These are phyloP conservation scores for Sebastes kiyomatsui DNA, from an alignment of 2,797 vertebrate genomes.

Conservation along the genomic window DNA sequence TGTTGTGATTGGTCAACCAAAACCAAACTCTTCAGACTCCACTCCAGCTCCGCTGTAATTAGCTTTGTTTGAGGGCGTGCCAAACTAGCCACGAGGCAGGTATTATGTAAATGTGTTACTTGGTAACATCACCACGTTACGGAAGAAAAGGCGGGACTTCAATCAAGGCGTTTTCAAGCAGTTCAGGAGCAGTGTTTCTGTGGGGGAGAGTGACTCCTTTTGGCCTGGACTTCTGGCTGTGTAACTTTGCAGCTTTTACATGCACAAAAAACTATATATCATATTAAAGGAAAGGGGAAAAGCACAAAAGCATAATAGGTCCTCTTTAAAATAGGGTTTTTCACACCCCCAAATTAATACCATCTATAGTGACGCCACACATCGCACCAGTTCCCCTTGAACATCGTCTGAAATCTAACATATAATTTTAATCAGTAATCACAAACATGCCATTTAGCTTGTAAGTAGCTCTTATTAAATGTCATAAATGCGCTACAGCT, in stretches of 20 bases:
- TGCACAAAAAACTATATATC: too few species aligned
- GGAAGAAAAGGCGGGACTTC: too few species aligned
- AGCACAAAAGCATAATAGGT: too few species aligned
- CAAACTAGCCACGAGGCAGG: background rate
- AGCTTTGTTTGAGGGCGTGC: background rate
- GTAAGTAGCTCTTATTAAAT: conserved; percentile 24
- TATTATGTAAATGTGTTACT: background rate
- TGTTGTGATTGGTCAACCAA: too few species aligned
- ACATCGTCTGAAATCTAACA: background rate
- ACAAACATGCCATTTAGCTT: conserved; percentile 28
- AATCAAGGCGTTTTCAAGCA: too few species aligned
- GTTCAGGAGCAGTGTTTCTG: background rate
- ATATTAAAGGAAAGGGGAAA: too few species aligned
- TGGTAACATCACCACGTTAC: background rate
- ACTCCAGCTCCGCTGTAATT: too few species aligned
- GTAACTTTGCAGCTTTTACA: background rate
- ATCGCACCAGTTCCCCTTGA: background rate
- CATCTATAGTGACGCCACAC: background rate
- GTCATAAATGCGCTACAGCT: conserved; percentile 5
- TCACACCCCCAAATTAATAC: background rate
- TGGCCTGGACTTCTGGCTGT: background rate
- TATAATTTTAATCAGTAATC: conserved; percentile 18
- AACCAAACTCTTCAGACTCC: too few species aligned
- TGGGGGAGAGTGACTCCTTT: background rate
- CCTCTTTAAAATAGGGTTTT: background rate